Evolutionary conservation across 2,888 invertebrate species (phyloP).

Genomic region (Xestia ashworthii): DNA sequence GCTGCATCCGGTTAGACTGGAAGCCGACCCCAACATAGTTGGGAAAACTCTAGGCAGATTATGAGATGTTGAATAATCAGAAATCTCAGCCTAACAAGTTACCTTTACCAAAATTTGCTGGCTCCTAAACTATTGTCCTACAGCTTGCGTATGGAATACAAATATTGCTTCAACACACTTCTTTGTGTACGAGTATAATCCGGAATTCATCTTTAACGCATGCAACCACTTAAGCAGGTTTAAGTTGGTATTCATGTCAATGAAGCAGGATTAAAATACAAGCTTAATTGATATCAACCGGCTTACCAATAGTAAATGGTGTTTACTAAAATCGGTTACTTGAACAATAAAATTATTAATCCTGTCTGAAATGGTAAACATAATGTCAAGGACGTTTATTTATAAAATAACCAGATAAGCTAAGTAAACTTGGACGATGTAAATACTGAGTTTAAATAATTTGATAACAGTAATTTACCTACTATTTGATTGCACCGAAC

Average conservation of each 20-base stretch:
- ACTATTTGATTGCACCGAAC: not conserved
- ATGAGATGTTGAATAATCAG: too few relatives aligned
- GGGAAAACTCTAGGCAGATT: too few relatives aligned
- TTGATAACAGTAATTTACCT: not conserved
- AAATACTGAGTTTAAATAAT: not conserved
- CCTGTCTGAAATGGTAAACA: not conserved
- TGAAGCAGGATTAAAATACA: not conserved
- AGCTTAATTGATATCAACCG: not conserved
- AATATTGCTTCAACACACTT: not conserved
- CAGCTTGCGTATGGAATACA: not conserved
- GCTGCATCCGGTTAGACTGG: too few relatives aligned
- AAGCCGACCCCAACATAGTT: too few relatives aligned
- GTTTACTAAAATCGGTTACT: conserved; percentile 16
- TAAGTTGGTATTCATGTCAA: not conserved
- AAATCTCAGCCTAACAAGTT: not conserved
- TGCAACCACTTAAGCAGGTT: not conserved
- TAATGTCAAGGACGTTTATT: conserved; percentile 42
- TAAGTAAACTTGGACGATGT: not conserved
- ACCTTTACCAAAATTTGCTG: not conserved
- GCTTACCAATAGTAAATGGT: not conserved
- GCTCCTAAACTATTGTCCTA: not conserved
- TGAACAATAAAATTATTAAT: conserved; percentile 26
- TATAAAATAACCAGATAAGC: conserved; percentile 2
- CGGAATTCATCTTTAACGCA: not conserved
- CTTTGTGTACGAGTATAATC: conserved; percentile 1